Percentiles rank a stretch among this genome's conserved stretches.
Evolutionary conservation across 2,888 invertebrate genomes (phyloP).

Genomic region (Xylocampa areola): DNA sequence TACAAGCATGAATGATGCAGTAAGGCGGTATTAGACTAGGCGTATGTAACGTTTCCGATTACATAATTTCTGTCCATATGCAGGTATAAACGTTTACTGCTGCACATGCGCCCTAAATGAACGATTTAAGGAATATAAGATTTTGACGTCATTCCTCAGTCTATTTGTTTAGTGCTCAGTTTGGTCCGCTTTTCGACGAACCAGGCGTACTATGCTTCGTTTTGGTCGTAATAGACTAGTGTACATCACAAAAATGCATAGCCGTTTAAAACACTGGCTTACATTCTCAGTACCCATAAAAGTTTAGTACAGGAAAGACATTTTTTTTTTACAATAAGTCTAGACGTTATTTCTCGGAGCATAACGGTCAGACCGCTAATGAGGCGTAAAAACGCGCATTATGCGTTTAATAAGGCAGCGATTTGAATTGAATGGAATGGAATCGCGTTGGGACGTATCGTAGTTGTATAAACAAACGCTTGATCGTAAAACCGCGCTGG

Average conservation of each 20-base stretch:
- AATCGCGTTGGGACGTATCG: constrained; percentile 56
- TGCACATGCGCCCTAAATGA: too few species aligned
- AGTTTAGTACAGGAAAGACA: constrained; percentile 22
- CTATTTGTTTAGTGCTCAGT: too few species aligned
- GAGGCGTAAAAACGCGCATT: constrained; percentile 53
- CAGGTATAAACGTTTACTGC: too few species aligned
- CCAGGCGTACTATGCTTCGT: too few species aligned
- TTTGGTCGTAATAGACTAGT: not conserved
- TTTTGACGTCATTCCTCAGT: too few species aligned
- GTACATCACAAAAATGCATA: constrained; percentile 6
- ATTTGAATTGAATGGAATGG: constrained; percentile 63
- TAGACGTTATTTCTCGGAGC: constrained; percentile 17
- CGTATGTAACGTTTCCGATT: too few species aligned
- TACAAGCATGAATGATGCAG: not conserved
- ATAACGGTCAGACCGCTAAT: constrained; percentile 43
- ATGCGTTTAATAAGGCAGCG: constrained; percentile 52
- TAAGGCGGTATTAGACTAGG: too few species aligned
- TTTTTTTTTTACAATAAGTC: constrained; percentile 25
- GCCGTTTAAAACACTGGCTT: not conserved
- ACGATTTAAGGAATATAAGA: too few species aligned
- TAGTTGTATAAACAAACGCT: constrained; percentile 64
- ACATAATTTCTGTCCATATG: too few species aligned
- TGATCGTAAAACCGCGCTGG: constrained; percentile 57
- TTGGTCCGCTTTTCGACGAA: too few species aligned
- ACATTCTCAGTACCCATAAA: constrained; percentile 41